phyloP scores from a whole-genome alignment of 1,140 invertebrate species.

The Micrasema longulum region DNA sequence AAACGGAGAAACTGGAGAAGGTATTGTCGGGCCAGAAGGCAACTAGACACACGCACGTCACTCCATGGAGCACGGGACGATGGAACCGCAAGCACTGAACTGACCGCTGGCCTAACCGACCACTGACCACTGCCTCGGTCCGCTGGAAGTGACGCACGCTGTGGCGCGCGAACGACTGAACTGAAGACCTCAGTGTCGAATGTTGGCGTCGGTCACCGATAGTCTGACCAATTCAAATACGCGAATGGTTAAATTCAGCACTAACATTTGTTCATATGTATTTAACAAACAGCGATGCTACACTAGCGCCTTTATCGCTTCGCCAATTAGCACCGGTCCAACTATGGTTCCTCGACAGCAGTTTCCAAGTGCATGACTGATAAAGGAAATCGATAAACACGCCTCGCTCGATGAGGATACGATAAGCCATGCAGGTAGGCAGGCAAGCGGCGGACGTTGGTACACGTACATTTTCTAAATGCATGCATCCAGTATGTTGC shows the following conservation, averaged over 20 bases:
- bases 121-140: too few species aligned
- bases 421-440: slow-evolving; percentile 20
- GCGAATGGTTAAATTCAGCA: too few species aligned
- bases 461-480: not conserved
- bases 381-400: slow-evolving; percentile 23
- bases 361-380: slow-evolving; percentile 16
- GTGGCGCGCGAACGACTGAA: not conserved
- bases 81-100: not conserved
- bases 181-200: not conserved
- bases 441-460: not conserved
- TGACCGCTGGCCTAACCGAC: not conserved
- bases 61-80: not conserved
- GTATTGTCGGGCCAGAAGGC: too few species aligned
- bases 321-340: too few species aligned
- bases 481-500: too few species aligned
- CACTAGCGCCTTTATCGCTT: too few species aligned
- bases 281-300: too few species aligned
- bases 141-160: too few species aligned
- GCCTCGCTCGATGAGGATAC: not conserved
- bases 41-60: too few species aligned
- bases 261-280: too few species aligned
- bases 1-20: too few species aligned
- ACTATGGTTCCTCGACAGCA: slow-evolving; percentile 1
- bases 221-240: not conserved
- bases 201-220: not conserved